Base-by-base conservation (phyloP, 2,113 vertebrate species). In the Danionella cerebrum region DNA sequence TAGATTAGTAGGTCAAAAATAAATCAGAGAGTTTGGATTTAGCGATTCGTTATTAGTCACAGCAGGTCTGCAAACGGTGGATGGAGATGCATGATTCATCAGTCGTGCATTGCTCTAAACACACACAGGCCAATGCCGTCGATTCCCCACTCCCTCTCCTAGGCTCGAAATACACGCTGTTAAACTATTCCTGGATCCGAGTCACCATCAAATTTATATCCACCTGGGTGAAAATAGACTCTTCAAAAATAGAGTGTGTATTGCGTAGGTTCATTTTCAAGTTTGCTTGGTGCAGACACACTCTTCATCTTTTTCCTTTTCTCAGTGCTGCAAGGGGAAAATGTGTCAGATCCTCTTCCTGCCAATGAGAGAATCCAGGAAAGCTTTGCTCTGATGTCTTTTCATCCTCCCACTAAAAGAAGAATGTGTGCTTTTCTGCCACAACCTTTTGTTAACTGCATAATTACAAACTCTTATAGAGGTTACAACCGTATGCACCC, bases 271-370 rank as follows among this genome's bases (percentile, higher is more conserved):
- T 53, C 44, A 53, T 66, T 64, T 65, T 75, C 64, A 27, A 58
- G 14, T 70, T 65, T 31, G 67, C 62, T 41, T 38, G 27, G 66
- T 67, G 64, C 64, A 62, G 67, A 75, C 48, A 50, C 60, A 60
- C 52, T 24, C 19, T 44, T 5, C 0, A 3, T 19, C 18, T 63
- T 48, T 63, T 35, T 29, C 53, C 36, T 55, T 55, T 59, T 59
- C 31, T 60, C 44, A 54, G 48, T 47, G 51, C 57, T 44, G 57
- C 65, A 53, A 41, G 50, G 55, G 58, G 21, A 31, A 38, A 35
- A 70, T 67, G 67, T 75, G 73, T 75, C 73, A 71, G 68, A 75
- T 60, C 44, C 68, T 71, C 60, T 75, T 75, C 47, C 57, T 71
- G 73, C 67, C 50, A 74, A 67, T 65, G 31, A 51, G 55, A 62